These are phyloP conservation scores for Ephestia elutella DNA, from an alignment of 1,140 invertebrate genomes.

Conservation along the genomic window DNA sequence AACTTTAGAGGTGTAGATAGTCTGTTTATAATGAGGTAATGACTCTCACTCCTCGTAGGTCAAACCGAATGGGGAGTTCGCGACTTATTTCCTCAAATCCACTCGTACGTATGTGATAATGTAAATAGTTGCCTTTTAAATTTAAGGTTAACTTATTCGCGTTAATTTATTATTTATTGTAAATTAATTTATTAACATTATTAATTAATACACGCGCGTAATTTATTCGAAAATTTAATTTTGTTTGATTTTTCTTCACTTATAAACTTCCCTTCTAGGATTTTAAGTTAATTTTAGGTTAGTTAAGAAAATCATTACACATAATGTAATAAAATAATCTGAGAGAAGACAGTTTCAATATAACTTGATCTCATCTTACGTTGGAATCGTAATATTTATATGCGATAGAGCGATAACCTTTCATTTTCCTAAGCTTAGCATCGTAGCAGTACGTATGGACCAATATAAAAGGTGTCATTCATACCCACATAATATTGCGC, in stretches of 20 bases:
- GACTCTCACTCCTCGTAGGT: slow-evolving; percentile 51
- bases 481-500: too few species aligned
- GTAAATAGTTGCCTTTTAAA: slow-evolving; percentile 15
- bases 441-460: too few species aligned
- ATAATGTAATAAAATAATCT: too few species aligned
- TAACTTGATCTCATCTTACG: too few species aligned
- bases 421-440: slow-evolving; percentile 17
- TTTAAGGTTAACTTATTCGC: slow-evolving; percentile 13
- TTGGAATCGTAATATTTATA: too few species aligned
- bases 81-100: slow-evolving; percentile 60
- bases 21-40: slow-evolving; percentile 51
- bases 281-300: neutral
- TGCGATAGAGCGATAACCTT: slow-evolving; percentile 15
- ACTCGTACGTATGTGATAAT: slow-evolving; percentile 33
- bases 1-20: neutral
- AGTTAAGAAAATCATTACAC: too few species aligned
- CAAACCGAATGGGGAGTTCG: slow-evolving; percentile 36
- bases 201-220: slow-evolving; percentile 53
- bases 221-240: slow-evolving; percentile 35
- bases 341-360: too few species aligned
- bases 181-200: slow-evolving; percentile 41
- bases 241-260: slow-evolving; percentile 39
- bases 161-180: slow-evolving; percentile 38
- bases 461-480: too few species aligned
- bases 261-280: slow-evolving; percentile 16